Base-by-base conservation (phyloP, 2,113 vertebrate genomes). In the Mormyrus iriodes region DNA sequence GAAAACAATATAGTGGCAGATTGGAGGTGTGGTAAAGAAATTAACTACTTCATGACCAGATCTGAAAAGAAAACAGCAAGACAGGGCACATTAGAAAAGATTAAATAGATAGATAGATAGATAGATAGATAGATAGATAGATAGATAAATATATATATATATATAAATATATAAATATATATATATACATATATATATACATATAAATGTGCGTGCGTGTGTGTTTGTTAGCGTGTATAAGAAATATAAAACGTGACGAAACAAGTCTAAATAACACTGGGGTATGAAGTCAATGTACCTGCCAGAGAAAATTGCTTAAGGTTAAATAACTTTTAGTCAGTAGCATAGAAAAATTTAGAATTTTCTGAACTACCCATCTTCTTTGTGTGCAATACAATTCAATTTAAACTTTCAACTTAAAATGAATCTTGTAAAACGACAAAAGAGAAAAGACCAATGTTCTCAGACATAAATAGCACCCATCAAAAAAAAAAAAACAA, bases 381-480 rank as follows among this genome's bases (percentile, higher is more conserved):
- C 31, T 39, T 35, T 39, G n/a, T 58, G 3, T 86, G 84, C 49
- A 7, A 84, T 46, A 84, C 42, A 44, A 76, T 76, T 76, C 69
- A 31, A 76, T 76, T 76, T 76, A n/a, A n/a, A n/a, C n/a, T n/a
- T 76, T 76, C 69, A 31, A 76, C 39, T 76, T 76, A 39, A 76
- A 76, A 76, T 76, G 69, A 39, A 31, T 31, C 69, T 76, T 39
- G 69, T 76, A 39, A 83, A 83, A 86, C n/a, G 53, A 35, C 10
- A 15, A 86, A 24, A 31, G n/a, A 51, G n/a, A 51, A 86, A 31
- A 49, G 49, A 52, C 48, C 52, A 48, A 31, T 86, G 44, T 51
- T 86, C 46, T 21, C 84, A 86, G n/a, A 86, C 84, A 86, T 87
- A 58, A 87, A 87, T 87, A 87, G 52, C 53, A 58, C 10, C 35